Conservation (phyloP, 1,140 invertebrate genomes). For the Piezodorus guildinii region DNA sequence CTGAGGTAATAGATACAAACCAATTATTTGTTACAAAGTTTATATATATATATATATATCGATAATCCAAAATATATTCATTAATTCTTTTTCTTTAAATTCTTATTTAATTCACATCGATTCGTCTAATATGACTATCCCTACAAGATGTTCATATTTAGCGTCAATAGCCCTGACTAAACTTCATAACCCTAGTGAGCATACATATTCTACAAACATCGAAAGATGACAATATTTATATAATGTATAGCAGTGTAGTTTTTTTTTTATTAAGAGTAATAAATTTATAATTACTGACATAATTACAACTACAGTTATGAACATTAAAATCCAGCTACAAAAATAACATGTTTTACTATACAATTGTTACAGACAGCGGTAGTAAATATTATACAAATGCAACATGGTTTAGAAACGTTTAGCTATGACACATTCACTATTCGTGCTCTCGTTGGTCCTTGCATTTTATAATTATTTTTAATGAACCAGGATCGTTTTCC, state of each 20-base stretch:
- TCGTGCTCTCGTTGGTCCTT: neutral
- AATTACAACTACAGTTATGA: neutral
- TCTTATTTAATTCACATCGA: constrained; percentile 4
- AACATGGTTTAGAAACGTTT: constrained; percentile 6
- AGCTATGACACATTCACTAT: constrained; percentile 16
- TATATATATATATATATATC: neutral
- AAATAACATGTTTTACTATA: constrained; percentile 15
- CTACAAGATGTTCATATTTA: neutral
- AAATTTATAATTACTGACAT: neutral
- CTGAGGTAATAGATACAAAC: constrained; percentile 1
- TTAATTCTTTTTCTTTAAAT: constrained; percentile 3
- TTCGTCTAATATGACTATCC: neutral
- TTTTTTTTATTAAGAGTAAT: neutral
- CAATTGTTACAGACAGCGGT: neutral
- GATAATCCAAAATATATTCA: constrained; percentile 11
- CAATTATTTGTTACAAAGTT: neutral
- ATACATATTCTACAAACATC: constrained; percentile 16
- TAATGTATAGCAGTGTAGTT: constrained; percentile 1
- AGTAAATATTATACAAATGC: constrained; percentile 10
- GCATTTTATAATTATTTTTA: neutral
- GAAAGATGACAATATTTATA: neutral
- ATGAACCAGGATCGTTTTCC: neutral
- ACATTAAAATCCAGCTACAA: constrained; percentile 8
- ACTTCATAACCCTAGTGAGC: constrained; percentile 16
- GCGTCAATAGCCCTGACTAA: constrained; percentile 1